phyloP scores from a whole-genome alignment of 2,888 invertebrate genomes.

The Thysanoteuthis rhombus region DNA sequence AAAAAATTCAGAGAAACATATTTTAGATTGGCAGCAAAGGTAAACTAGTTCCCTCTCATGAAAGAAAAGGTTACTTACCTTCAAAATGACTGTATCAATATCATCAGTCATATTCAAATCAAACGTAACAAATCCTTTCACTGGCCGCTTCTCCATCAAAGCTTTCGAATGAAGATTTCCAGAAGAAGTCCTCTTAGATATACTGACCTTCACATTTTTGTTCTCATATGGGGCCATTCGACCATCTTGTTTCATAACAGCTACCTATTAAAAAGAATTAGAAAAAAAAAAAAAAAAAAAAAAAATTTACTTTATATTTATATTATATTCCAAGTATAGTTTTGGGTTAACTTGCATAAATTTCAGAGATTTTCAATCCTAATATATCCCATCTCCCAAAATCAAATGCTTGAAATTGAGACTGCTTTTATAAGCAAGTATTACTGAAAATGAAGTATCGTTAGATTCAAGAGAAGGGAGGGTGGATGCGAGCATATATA shows the following conservation, averaged over 20 bases:
- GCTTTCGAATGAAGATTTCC: constrained; percentile 32
- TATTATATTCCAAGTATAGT: too few relatives aligned
- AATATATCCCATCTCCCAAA: too few relatives aligned
- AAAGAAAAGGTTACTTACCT: constrained; percentile 42
- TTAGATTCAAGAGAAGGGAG: too few relatives aligned
- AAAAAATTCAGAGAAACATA: background rate
- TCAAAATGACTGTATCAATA: constrained; percentile 47
- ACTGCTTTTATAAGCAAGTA: too few relatives aligned
- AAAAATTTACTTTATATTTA: too few relatives aligned
- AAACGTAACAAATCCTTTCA: constrained; percentile 60
- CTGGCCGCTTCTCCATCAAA: constrained; percentile 47
- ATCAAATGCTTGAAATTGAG: too few relatives aligned
- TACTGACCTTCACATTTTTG: constrained; percentile 46
- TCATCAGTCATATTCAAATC: constrained; percentile 46
- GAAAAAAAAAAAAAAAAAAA: too few relatives aligned
- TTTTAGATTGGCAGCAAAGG: too few relatives aligned
- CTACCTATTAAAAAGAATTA: constrained; percentile 73
- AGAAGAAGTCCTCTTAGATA: constrained; percentile 36
- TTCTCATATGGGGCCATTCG: constrained; percentile 70
- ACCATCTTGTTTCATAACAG: constrained; percentile 90
- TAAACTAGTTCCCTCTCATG: background rate
- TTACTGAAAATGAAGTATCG: too few relatives aligned
- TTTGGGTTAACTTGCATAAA: too few relatives aligned
- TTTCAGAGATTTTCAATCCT: too few relatives aligned
- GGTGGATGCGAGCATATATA: too few relatives aligned